Evolutionary conservation across 1,140 invertebrate species (phyloP).

Genomic region (Saccostrea echinata): DNA sequence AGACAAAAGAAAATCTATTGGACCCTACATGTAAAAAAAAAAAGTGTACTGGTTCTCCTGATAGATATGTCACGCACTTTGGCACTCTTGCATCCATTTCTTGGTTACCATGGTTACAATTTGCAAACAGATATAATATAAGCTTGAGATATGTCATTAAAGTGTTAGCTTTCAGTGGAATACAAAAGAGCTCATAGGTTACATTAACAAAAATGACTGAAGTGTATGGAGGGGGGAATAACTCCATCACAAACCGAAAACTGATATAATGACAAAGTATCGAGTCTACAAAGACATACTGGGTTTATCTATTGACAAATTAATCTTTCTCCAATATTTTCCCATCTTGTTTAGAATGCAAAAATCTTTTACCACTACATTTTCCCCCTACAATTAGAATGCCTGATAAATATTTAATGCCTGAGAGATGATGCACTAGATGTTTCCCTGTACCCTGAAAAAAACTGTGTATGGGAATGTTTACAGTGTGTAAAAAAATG

Average conservation of each 20-base stretch:
- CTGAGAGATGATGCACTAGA: background rate
- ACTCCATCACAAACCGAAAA: background rate
- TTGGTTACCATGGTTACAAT: background rate
- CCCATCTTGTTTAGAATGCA: background rate
- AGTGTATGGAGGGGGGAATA: background rate
- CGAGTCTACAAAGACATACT: no score
- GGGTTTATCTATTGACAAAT: background rate
- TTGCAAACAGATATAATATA: background rate
- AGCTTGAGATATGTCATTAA: background rate
- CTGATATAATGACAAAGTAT: background rate
- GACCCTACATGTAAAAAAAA: background rate
- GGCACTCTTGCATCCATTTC: background rate
- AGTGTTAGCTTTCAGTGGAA: background rate
- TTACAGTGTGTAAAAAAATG: background rate
- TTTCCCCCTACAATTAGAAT: background rate
- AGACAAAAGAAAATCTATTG: conserved; percentile 1
- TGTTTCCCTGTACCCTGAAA: background rate
- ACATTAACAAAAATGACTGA: background rate
- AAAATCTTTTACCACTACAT: background rate
- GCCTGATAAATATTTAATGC: background rate
- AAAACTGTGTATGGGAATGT: background rate
- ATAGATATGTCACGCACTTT: background rate
- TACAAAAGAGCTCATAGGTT: background rate
- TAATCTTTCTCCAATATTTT: background rate
- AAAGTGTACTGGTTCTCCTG: background rate